Evolutionary conservation across 2,888 invertebrate species (phyloP), one percentile per base, ranked within the genome.

Genomic region (Tillus elongatus): DNA sequence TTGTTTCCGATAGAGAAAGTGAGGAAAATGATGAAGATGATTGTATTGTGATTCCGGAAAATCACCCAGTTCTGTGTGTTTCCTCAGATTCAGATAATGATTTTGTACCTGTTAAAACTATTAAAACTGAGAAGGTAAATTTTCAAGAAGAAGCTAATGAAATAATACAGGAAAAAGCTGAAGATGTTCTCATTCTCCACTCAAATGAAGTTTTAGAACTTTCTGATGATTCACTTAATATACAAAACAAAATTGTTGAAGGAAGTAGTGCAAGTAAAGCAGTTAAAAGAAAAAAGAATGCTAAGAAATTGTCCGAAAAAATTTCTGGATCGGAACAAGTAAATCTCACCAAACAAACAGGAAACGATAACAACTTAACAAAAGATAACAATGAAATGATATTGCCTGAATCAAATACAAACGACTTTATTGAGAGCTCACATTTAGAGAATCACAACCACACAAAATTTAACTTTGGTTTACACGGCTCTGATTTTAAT

Each of bases 401-500:
- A n/a, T n/a, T n/a, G n/a, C n/a, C n/a, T n/a, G n/a, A n/a, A n/a
- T n/a, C n/a, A n/a, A n/a, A n/a, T n/a, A n/a, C 54, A 14, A 58
- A 59, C 42, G 61, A 60, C 44, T 61, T 60, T 36, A 36, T 61
- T 13, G 53, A 52, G 13, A 49, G 44, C 31, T 30, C 48, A 6
- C 33, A 33, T 4, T 30, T 45, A 13, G 45, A 53, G 15, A 44
- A 47, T 14, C 40, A 44, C 16, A 43, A 43, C 3, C 35, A 45
- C 4, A 27, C 30, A 4, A 47, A 54, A 11, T 61, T 60, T 37
- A 58, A 60, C 41, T 58, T 59, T 35, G 45, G 53, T 35, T 45
- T 57, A 29, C 59, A 60, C 37, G 60, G 57, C 9, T 44, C 53
- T 13, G 60, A 59, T 40, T 58, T 58, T 36, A 44, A 41, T 27